Base-by-base conservation (phyloP, 2,797 vertebrate genomes). In the Poecile montanus region DNA sequence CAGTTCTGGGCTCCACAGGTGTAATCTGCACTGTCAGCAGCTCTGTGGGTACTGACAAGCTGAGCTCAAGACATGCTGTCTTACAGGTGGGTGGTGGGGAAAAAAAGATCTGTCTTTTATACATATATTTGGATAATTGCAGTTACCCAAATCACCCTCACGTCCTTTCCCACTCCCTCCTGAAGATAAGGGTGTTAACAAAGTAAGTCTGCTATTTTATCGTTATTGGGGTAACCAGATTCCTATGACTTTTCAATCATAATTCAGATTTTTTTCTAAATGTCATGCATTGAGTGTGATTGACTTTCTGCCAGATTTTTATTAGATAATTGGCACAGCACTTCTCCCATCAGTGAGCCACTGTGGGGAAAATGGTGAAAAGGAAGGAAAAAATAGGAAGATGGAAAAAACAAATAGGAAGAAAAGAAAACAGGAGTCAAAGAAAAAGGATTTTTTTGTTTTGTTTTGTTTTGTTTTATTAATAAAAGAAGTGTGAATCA, bases 251-350 rank as follows among this genome's bases (percentile, higher is more conserved):
- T 80, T 86, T 88, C 85, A 90, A 81, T 89, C 63, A 67, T 45
- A 79, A 89, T 91, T 84, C 48, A 72, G 58, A 27, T 30, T 66
- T 89, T 85, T 70, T 47, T 65, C 27, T 7, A 65, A 85, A 77
- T 68, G 85, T 88, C 82, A 74, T 66, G 18, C 17, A 10, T n/a
- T 70, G 68, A 91, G n/a, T 45, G 45, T 90, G 80, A 96, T 93
- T 96, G 91, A 91, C 76, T 82, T 93, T 79, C 92, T 95, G 90
- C 56, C 94, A 95, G 74, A 63, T 61, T 93, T 85, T 91, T 94
- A 91, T 94, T 94, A 95, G 88, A 87, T 95, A 94, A 95, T 93
- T 94, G 77, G 67, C 77, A 87, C 45, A 79, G 60, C 14, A 66
- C 29, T 81, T 91, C 75, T 95, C 40, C 34, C 7, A 5, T 75